phyloP scores from a whole-genome alignment of 2,113 vertebrate species.

The Panthera tigris region DNA sequence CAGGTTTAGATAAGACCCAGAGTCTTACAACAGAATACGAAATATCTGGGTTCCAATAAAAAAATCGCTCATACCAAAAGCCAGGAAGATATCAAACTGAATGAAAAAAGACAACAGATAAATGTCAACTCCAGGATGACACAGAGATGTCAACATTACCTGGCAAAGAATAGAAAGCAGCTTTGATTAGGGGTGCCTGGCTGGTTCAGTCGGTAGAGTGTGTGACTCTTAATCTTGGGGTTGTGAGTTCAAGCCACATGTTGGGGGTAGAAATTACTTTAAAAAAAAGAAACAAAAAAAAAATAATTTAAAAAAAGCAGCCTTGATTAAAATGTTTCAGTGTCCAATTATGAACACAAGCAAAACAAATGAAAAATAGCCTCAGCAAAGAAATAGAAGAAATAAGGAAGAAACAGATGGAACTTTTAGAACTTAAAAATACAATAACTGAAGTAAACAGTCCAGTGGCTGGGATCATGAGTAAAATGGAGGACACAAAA shows the following conservation, averaged over 20 bases:
- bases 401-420: not conserved
- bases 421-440: not conserved
- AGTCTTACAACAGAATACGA: too few species aligned
- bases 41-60: too few species aligned
- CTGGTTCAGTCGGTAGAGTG: too few species aligned
- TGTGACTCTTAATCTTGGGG: too few species aligned
- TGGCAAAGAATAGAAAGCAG: not conserved
- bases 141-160: not conserved
- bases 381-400: not conserved
- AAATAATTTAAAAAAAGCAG: not conserved
- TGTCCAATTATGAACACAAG: not conserved
- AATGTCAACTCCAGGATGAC: not conserved
- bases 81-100: too few species aligned
- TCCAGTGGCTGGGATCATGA: not conserved
- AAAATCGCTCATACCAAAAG: too few species aligned
- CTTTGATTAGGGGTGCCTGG: not conserved
- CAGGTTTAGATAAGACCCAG: too few species aligned
- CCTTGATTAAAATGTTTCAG: not conserved
- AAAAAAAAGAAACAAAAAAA: too few species aligned
- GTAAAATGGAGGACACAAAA: not conserved
- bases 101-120: too few species aligned
- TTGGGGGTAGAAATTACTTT: too few species aligned
- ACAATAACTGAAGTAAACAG: not conserved
- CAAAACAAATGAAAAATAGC: not conserved
- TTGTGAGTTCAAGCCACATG: too few species aligned